Evolutionary conservation across 2,888 invertebrate genomes (phyloP), one percentile per base, ranked within the genome.

Genomic region (Graphium colonna): DNA sequence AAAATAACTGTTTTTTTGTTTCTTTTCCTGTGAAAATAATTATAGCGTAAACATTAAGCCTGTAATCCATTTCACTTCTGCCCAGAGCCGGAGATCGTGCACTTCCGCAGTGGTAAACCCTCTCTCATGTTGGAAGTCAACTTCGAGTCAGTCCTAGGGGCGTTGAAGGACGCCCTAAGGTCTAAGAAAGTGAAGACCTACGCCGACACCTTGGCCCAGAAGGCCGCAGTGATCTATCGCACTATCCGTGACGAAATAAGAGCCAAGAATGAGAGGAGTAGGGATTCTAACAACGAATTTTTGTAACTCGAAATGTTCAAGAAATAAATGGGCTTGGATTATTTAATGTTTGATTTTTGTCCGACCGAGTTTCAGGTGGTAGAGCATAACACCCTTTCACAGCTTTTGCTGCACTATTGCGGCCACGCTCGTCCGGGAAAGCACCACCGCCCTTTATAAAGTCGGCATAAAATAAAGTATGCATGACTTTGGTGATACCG

Each of bases 51-150:
- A n/a, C n/a, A n/a, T n/a, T n/a, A n/a, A n/a, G n/a, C n/a, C n/a
- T n/a, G n/a, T n/a, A n/a, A 26, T 26, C 7, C 26, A 26, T 7
- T 26, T 26, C 26, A 26, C 26, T 5, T 5, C 26, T 7, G 60
- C 66, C 16, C 65, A 73, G 72, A 62, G 15, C 66, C 69, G 7
- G 60, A 66, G 52, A 42, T 61, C 2, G 52, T 68, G 0, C 49
- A 62, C 9, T 64, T 65, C 9, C 57, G 60, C 7, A 64, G 60
- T 7, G 62, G 58, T 0, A 63, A 69, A 10, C 65, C 68, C 0
- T 65, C 71, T 0, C 45, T 67, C 3, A 57, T 68, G 48, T 62
- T 69, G 12, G 66, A 73, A 33, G 36, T 73, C 0, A 59, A 67
- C 10, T 48, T 67, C 0, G 55, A 62, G 1, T 57, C 60, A 0